Evolutionary conservation across 2,888 invertebrate genomes (phyloP), one percentile per base, ranked within the genome.

Genomic region (Idaea aversata): DNA sequence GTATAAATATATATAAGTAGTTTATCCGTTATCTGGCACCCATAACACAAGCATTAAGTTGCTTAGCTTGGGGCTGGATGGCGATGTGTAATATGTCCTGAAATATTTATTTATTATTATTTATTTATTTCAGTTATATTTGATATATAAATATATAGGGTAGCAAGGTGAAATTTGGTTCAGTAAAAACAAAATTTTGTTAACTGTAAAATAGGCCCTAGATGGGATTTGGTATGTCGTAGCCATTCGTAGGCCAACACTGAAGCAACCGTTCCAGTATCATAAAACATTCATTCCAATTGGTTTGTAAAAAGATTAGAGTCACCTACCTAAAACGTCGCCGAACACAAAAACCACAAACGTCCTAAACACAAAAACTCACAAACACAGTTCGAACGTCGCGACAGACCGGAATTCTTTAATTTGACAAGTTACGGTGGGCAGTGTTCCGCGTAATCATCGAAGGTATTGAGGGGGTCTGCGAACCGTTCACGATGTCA

Each of bases 401-500:
- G 75, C 77, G 74, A 72, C 78, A 78, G 70, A 67, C 82, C 80
- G 82, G 82, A 81, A 85, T 88, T 90, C 88, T 88, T 88, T 88
- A 88, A 90, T 89, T 89, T 84, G 88, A 83, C 90, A 88, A 89
- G 89, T 90, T 86, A 85, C 86, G 78, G 85, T 86, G 88, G 83
- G 80, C 88, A 90, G 86, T 84, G 90, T 91, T 86, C 80, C 92
- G 91, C 88, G 92, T 86, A 90, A 91, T 91, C 86, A 89, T 89
- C 89, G 90, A 86, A 83, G 87, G 88, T 88, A 89, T 86, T 84
- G 83, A 81, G 85, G 83, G 85, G 87, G 80, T 84, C 90, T 86
- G 83, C 92, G 91, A 90, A 90, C 90, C 91, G 91, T 91, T 92
- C 87, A 86, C 91, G 90, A 88, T 88, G 87, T 84, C 88, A 92